These are phyloP conservation scores for Paramormyrops kingsleyae DNA, from an alignment of 2,113 vertebrate genomes.

Conservation along the genomic window DNA sequence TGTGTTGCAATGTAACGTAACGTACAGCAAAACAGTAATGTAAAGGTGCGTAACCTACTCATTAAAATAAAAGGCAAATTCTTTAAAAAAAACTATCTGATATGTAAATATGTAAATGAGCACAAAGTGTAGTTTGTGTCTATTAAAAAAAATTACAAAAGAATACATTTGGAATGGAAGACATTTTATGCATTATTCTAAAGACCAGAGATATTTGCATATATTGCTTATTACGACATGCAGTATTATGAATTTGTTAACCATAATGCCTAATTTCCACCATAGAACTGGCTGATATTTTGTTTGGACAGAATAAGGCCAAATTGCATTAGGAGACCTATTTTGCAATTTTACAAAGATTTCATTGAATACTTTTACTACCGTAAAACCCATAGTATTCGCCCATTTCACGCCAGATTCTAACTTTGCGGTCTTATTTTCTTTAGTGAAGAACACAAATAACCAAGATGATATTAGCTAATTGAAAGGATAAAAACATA, in stretches of 20 bases:
- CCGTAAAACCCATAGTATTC: neutral
- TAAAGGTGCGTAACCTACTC: neutral
- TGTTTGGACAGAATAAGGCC: neutral
- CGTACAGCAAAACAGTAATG: neutral
- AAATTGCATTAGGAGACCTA: neutral
- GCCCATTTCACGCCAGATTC: neutral
- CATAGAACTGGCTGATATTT: neutral
- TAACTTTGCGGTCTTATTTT: neutral
- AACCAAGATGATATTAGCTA: neutral
- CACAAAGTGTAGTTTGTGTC: neutral
- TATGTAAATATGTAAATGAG: neutral
- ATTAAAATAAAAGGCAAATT: neutral
- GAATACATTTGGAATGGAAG: neutral
- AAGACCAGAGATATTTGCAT: neutral
- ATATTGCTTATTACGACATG: neutral
- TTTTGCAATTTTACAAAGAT: neutral
- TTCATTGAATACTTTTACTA: neutral
- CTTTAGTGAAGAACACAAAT: neutral
- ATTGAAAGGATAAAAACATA: neutral
- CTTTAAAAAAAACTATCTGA: too few species aligned
- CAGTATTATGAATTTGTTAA: neutral
- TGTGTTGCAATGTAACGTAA: too few species aligned
- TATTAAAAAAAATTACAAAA: neutral
- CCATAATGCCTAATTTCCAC: neutral
- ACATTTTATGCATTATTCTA: neutral